A percentile compares a stretch with the other conserved stretches of the same genome.
These are phyloP conservation scores for Mirounga angustirostris DNA, from an alignment of 2,113 vertebrate genomes.

Conservation along the genomic window DNA sequence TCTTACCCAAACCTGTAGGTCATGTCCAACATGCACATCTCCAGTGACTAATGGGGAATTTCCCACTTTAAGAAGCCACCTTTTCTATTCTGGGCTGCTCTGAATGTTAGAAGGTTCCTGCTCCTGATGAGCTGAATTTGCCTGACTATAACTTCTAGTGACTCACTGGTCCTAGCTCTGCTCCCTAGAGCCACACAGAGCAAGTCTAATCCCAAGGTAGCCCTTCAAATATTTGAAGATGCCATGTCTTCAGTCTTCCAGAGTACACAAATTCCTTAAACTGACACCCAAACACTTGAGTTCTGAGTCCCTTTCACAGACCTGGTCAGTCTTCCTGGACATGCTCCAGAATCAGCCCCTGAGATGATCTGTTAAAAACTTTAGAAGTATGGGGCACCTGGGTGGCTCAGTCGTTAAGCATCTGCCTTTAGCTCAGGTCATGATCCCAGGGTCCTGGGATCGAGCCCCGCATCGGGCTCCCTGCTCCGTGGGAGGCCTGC, in stretches of 20 bases:
- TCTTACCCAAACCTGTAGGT: background rate
- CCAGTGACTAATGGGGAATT: background rate
- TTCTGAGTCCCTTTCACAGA: background rate
- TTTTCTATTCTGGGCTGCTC: background rate
- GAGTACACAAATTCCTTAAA: background rate
- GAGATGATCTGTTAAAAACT: background rate
- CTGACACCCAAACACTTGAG: background rate
- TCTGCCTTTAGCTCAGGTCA: too few relatives aligned
- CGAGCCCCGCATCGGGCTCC: too few relatives aligned
- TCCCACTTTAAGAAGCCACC: background rate
- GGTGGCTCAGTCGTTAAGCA: too few relatives aligned
- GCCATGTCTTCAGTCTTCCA: background rate
- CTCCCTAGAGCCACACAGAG: background rate
- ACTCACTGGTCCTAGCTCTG: background rate
- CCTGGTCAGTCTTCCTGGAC: background rate
- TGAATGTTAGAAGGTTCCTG: background rate
- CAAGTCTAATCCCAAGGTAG: background rate
- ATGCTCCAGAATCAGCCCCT: background rate
- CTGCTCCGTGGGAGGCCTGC: too few relatives aligned
- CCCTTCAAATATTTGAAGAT: constrained; percentile 7
- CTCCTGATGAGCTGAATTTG: background rate
- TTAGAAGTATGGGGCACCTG: background rate
- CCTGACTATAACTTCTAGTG: background rate
- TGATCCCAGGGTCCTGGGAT: too few relatives aligned
- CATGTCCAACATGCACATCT: background rate